A percentile compares a stretch with the other conserved stretches of the same genome.
Evolutionary conservation across 1,140 invertebrate species (phyloP).

Genomic region (Babylonia areolata): DNA sequence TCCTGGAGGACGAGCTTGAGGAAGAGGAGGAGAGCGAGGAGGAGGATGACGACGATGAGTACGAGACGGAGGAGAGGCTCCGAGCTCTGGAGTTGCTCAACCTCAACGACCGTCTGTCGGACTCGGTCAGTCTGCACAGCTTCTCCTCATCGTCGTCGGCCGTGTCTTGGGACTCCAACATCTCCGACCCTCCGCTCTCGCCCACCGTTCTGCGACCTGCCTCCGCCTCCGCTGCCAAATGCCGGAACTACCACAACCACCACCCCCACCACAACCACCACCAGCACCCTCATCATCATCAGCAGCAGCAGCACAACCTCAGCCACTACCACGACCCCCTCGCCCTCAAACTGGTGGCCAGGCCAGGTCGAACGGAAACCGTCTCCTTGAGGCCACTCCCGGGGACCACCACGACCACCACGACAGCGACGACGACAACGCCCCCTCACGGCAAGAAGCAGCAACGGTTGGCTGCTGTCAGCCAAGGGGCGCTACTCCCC

Average conservation of each 20-base stretch:
- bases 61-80: constrained; percentile 63
- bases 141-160: constrained; percentile 73
- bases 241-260: constrained; percentile 45
- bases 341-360: constrained; percentile 69
- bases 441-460: too few relatives aligned
- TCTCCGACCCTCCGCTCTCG: constrained; percentile 70
- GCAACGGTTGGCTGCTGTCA: too few relatives aligned
- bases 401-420: too few relatives aligned
- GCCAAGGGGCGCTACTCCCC: constrained; percentile 49
- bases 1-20: constrained; percentile 60
- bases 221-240: neutral
- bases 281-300: constrained; percentile 58
- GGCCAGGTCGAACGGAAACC: constrained; percentile 65
- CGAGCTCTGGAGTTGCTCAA: constrained; percentile 68
- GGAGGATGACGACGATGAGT: constrained; percentile 51
- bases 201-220: constrained; percentile 50
- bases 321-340: too few relatives aligned
- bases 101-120: constrained; percentile 63
- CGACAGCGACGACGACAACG: too few relatives aligned
- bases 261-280: constrained; percentile 46
- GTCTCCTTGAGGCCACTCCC: constrained; percentile 58
- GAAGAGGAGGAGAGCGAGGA: constrained; percentile 48
- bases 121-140: constrained; percentile 69
- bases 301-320: too few relatives aligned
- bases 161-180: constrained; percentile 76